Percentiles rank a stretch among this genome's conserved stretches.
phyloP scores from a whole-genome alignment of 2,113 vertebrate genomes.

The Pseudois nayaur region DNA sequence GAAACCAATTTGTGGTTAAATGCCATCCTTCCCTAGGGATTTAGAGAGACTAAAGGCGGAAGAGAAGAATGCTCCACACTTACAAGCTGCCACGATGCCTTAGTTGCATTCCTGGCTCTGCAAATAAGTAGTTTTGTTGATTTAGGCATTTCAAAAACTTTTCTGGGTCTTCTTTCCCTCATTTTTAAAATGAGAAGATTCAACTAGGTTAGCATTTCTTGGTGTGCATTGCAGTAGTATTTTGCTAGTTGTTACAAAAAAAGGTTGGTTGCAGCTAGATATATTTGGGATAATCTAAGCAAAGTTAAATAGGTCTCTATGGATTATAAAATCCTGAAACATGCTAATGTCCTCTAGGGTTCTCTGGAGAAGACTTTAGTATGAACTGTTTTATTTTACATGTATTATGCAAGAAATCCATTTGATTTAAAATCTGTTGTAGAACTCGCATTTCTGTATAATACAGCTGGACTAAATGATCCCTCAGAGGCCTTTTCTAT shows the following conservation, averaged over 20 bases:
- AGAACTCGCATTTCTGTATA: not conserved
- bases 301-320: not conserved
- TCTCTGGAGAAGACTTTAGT: not conserved
- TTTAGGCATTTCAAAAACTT: not conserved
- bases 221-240: not conserved
- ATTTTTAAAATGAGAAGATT: not conserved
- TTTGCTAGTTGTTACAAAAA: not conserved
- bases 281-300: not conserved
- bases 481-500: not conserved
- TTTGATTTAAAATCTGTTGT: not conserved
- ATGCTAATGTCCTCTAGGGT: not conserved
- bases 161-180: not conserved
- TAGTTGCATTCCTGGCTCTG: not conserved
- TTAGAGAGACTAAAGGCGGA: not conserved
- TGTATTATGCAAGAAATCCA: not conserved
- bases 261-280: not conserved
- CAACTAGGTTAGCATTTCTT: not conserved
- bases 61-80: not conserved
- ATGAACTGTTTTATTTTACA: not conserved
- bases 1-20: not conserved
- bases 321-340: not conserved
- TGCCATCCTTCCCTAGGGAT: not conserved
- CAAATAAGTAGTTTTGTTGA: not conserved
- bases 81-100: not conserved
- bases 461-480: not conserved